Base-by-base conservation (phyloP, 2,113 vertebrate genomes). In the Cisticola juncidis region DNA sequence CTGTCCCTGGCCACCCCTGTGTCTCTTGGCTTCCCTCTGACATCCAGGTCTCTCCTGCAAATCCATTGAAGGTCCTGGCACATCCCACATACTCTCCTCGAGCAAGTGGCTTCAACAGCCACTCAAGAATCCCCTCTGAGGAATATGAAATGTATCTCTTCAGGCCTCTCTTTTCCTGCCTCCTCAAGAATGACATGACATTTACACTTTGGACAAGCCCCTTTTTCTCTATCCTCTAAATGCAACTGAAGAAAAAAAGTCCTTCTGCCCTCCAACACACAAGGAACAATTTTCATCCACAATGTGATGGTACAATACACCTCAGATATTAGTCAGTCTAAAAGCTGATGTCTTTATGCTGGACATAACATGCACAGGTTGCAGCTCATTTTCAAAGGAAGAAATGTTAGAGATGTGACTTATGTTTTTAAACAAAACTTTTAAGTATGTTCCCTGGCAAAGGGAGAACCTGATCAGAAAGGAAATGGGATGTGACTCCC, bases 61-160 rank as follows among this genome's bases (percentile, higher is more conserved):
- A 36, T 44, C n/a, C 14, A 2, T 0, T 38, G 62, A 83, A 80
- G 33, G 18, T 69, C 24, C 35, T 29, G 51, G n/a, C 50, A 47
- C 31, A 61, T 54, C 40, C 50, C 47, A 45, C 5, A 4, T 48
- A 24, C n/a, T 82, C 31, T 69, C 12, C 35, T 82, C 0, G 0
- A 44, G 19, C 29, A 66, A 35, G 8, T 9, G 68, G 28, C 68
- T 53, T 81, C 68, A 73, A 29, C 4, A 56, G 36, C 44, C 33
- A 19, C 68, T 50, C 50, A 53, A n/a, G 35, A 62, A 81, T 51
- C 70, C 12, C 31, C 56, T 74, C 72, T 66, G 22, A 69, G 17
- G n/a, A 66, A 40, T 20, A 54, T 6, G 22, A 81, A 73, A 70
- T n/a, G 15, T 18, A 9, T 24, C 44, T 77, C 35, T 45, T 80